Evolutionary conservation across 2,113 vertebrate species (phyloP).

Genomic region (Oophaga pumilio): DNA sequence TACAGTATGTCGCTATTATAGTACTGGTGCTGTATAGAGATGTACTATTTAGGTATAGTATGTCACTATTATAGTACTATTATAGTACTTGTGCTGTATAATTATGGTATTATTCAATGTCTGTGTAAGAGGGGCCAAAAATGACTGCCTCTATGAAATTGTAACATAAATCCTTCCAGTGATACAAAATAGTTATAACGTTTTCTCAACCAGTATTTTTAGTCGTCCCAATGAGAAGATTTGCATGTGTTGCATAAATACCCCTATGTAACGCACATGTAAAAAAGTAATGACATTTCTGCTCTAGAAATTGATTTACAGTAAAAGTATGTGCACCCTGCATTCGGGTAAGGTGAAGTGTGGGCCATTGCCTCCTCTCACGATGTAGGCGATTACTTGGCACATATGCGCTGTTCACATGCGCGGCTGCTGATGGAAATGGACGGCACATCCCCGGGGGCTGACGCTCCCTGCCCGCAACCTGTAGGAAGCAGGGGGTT

Average conservation of each 20-base stretch:
- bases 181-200: too few relatives aligned
- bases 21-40: too few relatives aligned
- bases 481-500: neutral
- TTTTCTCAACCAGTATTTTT: too few relatives aligned
- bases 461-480: constrained; percentile 34
- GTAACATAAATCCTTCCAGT: too few relatives aligned
- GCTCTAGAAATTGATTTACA: neutral
- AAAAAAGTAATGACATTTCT: neutral
- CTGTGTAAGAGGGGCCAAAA: too few relatives aligned
- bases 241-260: neutral
- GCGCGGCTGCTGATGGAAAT: constrained; percentile 35
- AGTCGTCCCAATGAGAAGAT: neutral
- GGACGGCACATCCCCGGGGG: constrained; percentile 25
- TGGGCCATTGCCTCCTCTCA: neutral
- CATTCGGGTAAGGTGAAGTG: too few relatives aligned
- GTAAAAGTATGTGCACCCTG: neutral
- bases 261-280: neutral
- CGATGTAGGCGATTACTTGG: constrained; percentile 6
- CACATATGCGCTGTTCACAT: neutral
- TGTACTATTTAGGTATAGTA: too few relatives aligned
- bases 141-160: too few relatives aligned
- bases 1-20: too few relatives aligned
- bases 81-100: too few relatives aligned
- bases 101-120: too few relatives aligned
- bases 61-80: too few relatives aligned